Conservation (phyloP, 2,888 invertebrate species). For the Galerucella calmariensis region DNA sequence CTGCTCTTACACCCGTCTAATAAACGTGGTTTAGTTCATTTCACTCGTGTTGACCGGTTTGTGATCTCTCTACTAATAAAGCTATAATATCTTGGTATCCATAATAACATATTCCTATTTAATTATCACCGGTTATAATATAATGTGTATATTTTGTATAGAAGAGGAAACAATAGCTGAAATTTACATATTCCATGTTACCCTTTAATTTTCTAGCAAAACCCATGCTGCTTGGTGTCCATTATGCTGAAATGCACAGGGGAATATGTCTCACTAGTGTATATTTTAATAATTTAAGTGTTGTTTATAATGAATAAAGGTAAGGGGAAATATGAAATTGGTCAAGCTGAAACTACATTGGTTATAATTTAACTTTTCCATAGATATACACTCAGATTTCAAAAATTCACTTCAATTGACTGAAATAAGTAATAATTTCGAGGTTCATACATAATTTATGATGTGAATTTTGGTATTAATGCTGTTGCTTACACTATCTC, state of each 20-base stretch:
- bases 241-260: conserved; percentile 22
- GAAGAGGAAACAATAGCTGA: background rate
- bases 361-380: no score
- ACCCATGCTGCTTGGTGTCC: conserved; percentile 13
- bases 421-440: no score
- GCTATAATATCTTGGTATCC: background rate
- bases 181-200: conserved; percentile 3
- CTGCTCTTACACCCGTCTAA: no score
- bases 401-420: no score
- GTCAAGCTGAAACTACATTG: background rate
- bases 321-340: background rate
- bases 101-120: background rate
- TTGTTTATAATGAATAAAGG: conserved; percentile 36
- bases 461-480: no score
- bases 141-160: background rate
- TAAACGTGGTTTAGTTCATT: background rate
- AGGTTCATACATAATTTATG: no score
- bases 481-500: no score
- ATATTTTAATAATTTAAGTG: conserved; percentile 38
- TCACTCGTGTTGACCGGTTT: background rate
- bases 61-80: background rate
- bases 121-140: background rate
- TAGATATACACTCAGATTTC: no score
- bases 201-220: conserved; percentile 12
- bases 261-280: conserved; percentile 26